Base-by-base conservation (phyloP, 2,888 invertebrate species). In the Ischnura elegans region DNA sequence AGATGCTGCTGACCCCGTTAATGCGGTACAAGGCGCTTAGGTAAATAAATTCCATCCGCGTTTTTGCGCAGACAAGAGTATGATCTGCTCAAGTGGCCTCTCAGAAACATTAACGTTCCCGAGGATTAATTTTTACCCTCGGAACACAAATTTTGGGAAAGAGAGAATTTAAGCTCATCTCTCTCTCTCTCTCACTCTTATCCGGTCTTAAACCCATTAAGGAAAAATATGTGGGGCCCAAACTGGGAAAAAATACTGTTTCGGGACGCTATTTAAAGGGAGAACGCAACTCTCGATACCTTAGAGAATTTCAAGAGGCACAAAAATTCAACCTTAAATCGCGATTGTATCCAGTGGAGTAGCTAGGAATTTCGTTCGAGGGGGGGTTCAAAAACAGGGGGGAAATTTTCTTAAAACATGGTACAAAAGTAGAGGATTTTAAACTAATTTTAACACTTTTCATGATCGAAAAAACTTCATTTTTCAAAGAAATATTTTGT, bases 71-170 rank as follows among this genome's bases (percentile, higher is more conserved):
- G 29, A 5, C 76, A 36, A 5, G 61, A 6, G n/a, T 25, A 36
- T 16, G 10, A 16, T 76, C 36, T 36, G 76, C 76, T 76, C 36
- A 76, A 10, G 76, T 36, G 76, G 76, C 76, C 36, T 76, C 36
- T 36, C 76, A 29, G 76, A 21, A 76, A 36, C 36, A 13, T 36
- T 36, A 76, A 10, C 76, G 29, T 36, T 76, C 36, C 36, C 10
- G 36, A 13, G 76, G 36, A 76, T 76, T 76, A 76, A 76, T 76
- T 36, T n/a, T 76, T 76, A 76, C 76, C 36, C 76, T 76, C 76
- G 1, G 76, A n/a, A 36, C 29, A 36, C 29, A 76, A 36, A 76
- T 76, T 76, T 76, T 76, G 36, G 36, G 76, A 3, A 25, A 36
- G 76, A 36, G 29, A 25, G 76, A 76, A 76, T 76, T 76, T 76